These are phyloP conservation scores for Lutraria lutraria DNA, from an alignment of 2,888 invertebrate genomes.

Conservation along the genomic window DNA sequence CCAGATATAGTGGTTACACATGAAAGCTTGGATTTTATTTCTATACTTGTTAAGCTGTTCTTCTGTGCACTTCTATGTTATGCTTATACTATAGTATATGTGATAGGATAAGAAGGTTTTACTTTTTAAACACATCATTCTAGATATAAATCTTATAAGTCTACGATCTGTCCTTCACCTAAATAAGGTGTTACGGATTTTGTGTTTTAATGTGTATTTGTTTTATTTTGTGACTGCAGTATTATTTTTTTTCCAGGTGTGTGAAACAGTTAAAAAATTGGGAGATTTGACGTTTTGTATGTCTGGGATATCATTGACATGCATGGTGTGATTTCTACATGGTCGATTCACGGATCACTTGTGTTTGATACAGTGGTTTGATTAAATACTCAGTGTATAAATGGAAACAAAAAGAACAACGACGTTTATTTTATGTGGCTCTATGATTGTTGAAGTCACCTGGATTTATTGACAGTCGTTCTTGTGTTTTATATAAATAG, in stretches of 20 bases:
- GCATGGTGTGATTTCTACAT: background rate
- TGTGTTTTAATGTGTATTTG: background rate
- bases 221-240: background rate
- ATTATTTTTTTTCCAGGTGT: slow-evolving; percentile 20
- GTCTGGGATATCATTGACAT: slow-evolving; percentile 21
- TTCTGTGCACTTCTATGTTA: background rate
- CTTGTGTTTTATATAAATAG: slow-evolving; percentile 4
- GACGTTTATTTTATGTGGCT: background rate
- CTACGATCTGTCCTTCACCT: background rate
- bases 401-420: background rate
- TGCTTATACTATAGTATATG: background rate
- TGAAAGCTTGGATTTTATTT: background rate
- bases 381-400: background rate
- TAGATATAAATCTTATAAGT: background rate
- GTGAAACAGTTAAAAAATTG: background rate
- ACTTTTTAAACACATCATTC: slow-evolving; percentile 3
- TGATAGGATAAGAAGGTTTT: background rate
- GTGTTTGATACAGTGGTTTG: background rate
- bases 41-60: background rate
- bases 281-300: background rate
- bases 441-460: background rate
- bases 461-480: background rate
- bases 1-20: background rate
- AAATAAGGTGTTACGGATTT: background rate
- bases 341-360: background rate